Evolutionary conservation across 1,140 invertebrate species (phyloP).

Genomic region (Formica selysi): DNA sequence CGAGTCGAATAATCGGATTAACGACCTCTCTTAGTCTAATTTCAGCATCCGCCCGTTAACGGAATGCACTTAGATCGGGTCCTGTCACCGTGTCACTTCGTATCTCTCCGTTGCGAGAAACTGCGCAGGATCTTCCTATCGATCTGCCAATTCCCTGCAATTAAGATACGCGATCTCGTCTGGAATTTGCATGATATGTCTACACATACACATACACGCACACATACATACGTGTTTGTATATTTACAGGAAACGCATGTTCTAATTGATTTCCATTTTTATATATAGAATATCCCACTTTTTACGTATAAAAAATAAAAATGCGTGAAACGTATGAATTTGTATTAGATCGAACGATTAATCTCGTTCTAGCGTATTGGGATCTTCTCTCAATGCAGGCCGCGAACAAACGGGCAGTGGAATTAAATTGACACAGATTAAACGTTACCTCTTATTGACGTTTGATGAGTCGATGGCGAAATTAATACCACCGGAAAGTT

Average conservation of each 20-base stretch:
- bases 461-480: conserved; percentile 48
- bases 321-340: not conserved
- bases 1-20: conserved; percentile 73
- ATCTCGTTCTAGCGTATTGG: not conserved
- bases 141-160: conserved; percentile 8
- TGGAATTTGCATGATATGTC: not conserved
- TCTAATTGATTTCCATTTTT: not conserved
- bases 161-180: conserved; percentile 34
- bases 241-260: not conserved
- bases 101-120: conserved; percentile 34
- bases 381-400: not conserved
- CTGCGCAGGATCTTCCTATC: conserved; percentile 14
- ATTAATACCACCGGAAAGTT: conserved; percentile 60
- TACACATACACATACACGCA: too few relatives aligned
- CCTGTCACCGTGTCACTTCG: conserved; percentile 34
- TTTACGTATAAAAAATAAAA: not conserved
- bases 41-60: conserved; percentile 66
- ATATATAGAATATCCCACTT: not conserved
- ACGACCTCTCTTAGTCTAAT: conserved; percentile 66
- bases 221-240: too few relatives aligned
- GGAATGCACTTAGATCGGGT: conserved; percentile 58
- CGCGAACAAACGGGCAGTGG: not conserved
- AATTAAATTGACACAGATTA: conserved; percentile 56
- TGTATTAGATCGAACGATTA: not conserved
- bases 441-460: conserved; percentile 36